A percentile compares a stretch with the other conserved stretches of the same genome.
Conservation (phyloP, 2,888 invertebrate genomes). For the Macrophya alboannulata region DNA sequence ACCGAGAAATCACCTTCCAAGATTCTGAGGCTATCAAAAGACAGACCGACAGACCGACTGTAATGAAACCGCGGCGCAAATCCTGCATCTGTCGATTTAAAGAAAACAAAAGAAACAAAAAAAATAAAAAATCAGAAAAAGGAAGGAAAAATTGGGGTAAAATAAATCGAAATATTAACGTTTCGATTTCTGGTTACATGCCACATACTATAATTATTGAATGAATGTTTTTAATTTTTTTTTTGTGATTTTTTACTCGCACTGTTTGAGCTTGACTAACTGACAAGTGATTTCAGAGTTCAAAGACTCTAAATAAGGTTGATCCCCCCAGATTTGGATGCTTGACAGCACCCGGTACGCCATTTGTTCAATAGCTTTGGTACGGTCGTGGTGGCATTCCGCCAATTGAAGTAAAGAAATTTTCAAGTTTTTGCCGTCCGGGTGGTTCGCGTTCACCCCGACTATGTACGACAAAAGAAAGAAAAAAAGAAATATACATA, state of each 20-base stretch:
- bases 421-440: slow-evolving; percentile 9
- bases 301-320: slow-evolving; percentile 23
- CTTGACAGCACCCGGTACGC: slow-evolving; percentile 8
- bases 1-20: slow-evolving; percentile 26
- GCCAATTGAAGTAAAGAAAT: slow-evolving; percentile 34
- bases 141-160: not conserved
- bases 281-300: not conserved
- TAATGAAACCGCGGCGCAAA: slow-evolving; percentile 35
- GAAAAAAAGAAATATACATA: not conserved
- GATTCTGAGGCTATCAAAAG: slow-evolving; percentile 12
- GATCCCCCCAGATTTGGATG: slow-evolving; percentile 35
- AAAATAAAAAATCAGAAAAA: not conserved
- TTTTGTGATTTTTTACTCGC: not conserved
- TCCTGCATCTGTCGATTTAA: not conserved
- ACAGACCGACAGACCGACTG: not conserved
- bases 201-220: not conserved
- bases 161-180: not conserved
- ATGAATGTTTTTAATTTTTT: not conserved
- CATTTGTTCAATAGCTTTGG: slow-evolving; percentile 39
- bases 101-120: not conserved
- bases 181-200: not conserved
- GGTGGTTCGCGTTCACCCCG: not conserved
- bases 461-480: not conserved
- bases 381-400: slow-evolving; percentile 24
- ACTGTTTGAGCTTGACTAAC: not conserved